These are phyloP conservation scores for Eurois occulta DNA, from an alignment of 2,888 invertebrate species.

Conservation along the genomic window DNA sequence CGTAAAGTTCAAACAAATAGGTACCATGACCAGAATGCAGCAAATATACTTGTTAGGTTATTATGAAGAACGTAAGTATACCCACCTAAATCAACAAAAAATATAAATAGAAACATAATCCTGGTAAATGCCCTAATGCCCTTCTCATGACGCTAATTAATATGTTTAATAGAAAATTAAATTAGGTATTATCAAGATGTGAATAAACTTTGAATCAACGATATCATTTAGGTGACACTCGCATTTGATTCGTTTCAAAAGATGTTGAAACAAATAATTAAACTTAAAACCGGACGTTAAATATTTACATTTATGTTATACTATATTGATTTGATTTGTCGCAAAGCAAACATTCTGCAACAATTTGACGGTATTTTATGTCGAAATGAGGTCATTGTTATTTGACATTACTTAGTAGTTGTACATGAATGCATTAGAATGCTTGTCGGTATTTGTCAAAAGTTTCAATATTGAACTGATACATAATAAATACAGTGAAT, in stretches of 20 bases:
- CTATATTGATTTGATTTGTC: slow-evolving; percentile 27
- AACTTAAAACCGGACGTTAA: slow-evolving; percentile 7
- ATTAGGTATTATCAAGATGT: not conserved
- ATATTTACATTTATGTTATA: slow-evolving; percentile 8
- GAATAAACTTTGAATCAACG: slow-evolving; percentile 16
- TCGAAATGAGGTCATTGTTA: slow-evolving; percentile 66
- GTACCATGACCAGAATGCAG: not conserved
- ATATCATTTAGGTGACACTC: not conserved
- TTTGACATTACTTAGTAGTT: slow-evolving; percentile 52
- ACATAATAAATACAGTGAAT: not conserved
- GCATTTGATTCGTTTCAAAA: not conserved
- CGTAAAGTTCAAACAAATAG: not conserved
- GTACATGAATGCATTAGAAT: slow-evolving; percentile 56
- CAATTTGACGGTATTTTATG: slow-evolving; percentile 55
- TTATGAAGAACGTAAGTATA: not conserved
- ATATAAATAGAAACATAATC: not conserved
- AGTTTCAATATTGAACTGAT: slow-evolving; percentile 3
- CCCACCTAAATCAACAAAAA: not conserved
- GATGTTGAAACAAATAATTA: slow-evolving; percentile 15
- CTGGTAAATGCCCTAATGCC: slow-evolving; percentile 14
- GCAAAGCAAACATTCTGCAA: slow-evolving; percentile 52
- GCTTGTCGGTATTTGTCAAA: slow-evolving; percentile 44
- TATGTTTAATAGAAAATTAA: not conserved
- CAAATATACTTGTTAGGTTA: not conserved
- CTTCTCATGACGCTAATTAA: not conserved